Percentiles rank a stretch among this genome's conserved stretches.
phyloP scores from a whole-genome alignment of 64 coral and sea anemone genomes.

The Pocillopora damicornis region DNA sequence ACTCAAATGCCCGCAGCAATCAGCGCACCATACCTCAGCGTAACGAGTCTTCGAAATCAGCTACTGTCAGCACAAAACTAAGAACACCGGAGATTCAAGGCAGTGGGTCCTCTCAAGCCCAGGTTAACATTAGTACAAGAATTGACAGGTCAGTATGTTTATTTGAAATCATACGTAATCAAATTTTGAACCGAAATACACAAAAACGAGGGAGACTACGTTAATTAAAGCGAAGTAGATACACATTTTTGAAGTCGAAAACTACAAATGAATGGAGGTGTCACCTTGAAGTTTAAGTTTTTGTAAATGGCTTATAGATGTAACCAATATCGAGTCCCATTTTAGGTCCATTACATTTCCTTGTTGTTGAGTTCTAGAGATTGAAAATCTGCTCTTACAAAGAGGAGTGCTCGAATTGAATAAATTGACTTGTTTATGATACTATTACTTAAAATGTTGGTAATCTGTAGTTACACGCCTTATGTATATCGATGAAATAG shows the following conservation, averaged over 20 bases:
- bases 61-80: slow-evolving; percentile 19
- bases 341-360: neutral
- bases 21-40: neutral
- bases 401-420: neutral
- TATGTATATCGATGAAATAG: slow-evolving; percentile 13
- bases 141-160: neutral
- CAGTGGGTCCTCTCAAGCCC: neutral
- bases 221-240: neutral
- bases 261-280: slow-evolving; percentile 4
- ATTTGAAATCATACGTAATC: neutral
- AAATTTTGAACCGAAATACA: too few species aligned
- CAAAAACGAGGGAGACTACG: too few species aligned
- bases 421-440: neutral
- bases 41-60: slow-evolving; percentile 26
- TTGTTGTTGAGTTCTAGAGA: neutral
- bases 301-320: neutral
- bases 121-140: neutral
- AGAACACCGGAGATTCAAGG: neutral
- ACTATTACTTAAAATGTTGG: neutral
- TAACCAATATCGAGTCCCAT: neutral
- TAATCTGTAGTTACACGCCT: neutral
- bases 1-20: neutral
- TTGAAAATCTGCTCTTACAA: neutral
- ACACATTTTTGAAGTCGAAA: neutral
- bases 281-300: neutral